Percentiles rank a stretch among this genome's conserved stretches.
These are phyloP conservation scores for Chelmon rostratus DNA, from an alignment of 2,797 vertebrate genomes.

Conservation along the genomic window DNA sequence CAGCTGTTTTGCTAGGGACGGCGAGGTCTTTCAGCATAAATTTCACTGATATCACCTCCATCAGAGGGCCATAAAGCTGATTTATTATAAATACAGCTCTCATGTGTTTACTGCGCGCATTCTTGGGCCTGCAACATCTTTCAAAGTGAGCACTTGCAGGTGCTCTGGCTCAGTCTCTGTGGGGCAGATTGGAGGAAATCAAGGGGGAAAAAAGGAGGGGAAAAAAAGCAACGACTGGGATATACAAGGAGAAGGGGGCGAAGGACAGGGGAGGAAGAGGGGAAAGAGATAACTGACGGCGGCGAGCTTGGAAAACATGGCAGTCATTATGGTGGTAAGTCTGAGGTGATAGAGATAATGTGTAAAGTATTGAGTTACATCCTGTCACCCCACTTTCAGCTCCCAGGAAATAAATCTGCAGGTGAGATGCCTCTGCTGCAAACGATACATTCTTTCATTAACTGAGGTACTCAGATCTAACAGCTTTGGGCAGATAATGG, in stretches of 20 bases:
- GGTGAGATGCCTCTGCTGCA: slow-evolving; percentile 42
- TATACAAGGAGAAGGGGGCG: slow-evolving; percentile 16
- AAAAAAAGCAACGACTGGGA: slow-evolving; percentile 31
- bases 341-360: slow-evolving; percentile 73
- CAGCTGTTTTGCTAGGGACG: slow-evolving; percentile 92
- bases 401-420: slow-evolving; percentile 63
- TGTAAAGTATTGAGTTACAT: slow-evolving; percentile 71
- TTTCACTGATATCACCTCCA: slow-evolving; percentile 97
- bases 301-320: slow-evolving; percentile 68
- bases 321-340: slow-evolving; percentile 59
- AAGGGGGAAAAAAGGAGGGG: slow-evolving; percentile 33
- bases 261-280: slow-evolving; percentile 21
- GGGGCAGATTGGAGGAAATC: slow-evolving; percentile 77
- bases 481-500: slow-evolving; percentile 17
- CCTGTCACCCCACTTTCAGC: slow-evolving; percentile 46
- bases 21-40: slow-evolving; percentile 93
- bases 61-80: slow-evolving; percentile 99
- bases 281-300: slow-evolving; percentile 58
- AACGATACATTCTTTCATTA: slow-evolving; percentile 35
- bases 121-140: slow-evolving; percentile 95
- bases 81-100: slow-evolving; percentile 99
- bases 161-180: slow-evolving; percentile 84
- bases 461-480: slow-evolving; percentile 16
- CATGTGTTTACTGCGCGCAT: slow-evolving; percentile 97
- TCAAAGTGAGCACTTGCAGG: slow-evolving; percentile 96